These are phyloP conservation scores for Microcaecilia unicolor DNA, from an alignment of 2,797 vertebrate species.

Conservation along the genomic window DNA sequence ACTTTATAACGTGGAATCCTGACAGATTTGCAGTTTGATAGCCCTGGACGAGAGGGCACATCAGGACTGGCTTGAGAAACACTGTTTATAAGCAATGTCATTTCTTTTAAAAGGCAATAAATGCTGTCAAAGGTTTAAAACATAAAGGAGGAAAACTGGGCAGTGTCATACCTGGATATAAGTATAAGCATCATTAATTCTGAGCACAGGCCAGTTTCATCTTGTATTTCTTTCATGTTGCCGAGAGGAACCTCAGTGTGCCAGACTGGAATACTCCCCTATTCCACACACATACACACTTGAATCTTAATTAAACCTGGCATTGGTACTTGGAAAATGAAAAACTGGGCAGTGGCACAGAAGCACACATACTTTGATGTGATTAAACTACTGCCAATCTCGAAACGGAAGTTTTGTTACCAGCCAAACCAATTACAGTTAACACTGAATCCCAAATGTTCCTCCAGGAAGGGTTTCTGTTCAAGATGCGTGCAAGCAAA, in stretches of 20 bases:
- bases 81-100: too few species aligned
- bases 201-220: constrained; percentile 14
- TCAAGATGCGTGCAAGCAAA: too few species aligned
- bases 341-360: constrained; percentile 30
- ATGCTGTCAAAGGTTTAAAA: too few species aligned
- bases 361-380: too few species aligned
- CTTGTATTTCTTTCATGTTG: constrained; percentile 37
- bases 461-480: too few species aligned
- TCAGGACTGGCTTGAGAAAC: too few species aligned
- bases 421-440: constrained; percentile 15
- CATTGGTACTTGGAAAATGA: constrained; percentile 25
- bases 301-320: constrained; percentile 39
- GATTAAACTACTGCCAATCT: constrained; percentile 19
- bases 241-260: constrained; percentile 17
- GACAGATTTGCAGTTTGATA: too few species aligned
- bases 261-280: constrained; percentile 14
- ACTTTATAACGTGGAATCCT: too few species aligned
- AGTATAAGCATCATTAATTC: constrained; percentile 1
- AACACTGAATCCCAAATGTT: constrained; percentile 13
- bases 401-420: constrained; percentile 29
- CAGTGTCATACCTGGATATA: constrained; percentile 10
- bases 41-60: too few species aligned
- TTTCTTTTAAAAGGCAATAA: too few species aligned
- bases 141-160: constrained; percentile 18
- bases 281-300: too few species aligned